Evolutionary conservation across 2,113 vertebrate species (phyloP).

Genomic region (Strigops habroptila): DNA sequence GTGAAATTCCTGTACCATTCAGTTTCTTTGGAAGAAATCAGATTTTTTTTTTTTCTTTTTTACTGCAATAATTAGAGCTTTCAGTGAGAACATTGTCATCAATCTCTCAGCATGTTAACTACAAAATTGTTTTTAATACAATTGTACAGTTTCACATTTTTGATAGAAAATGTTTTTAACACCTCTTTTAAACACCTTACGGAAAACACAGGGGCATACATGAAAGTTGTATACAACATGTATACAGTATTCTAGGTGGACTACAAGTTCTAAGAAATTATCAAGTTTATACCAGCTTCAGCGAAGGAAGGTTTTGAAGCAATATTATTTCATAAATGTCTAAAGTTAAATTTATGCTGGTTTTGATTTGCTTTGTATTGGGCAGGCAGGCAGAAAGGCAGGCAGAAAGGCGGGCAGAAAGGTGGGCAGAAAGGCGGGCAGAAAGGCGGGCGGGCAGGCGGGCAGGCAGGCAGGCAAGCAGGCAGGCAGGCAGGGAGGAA

Average conservation of each 20-base stretch:
- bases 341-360: neutral
- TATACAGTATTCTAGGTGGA: rapidly evolving
- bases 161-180: neutral
- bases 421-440: too few species aligned
- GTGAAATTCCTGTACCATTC: neutral
- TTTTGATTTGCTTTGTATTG: neutral
- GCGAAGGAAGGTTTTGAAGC: neutral
- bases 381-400: too few species aligned
- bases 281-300: neutral
- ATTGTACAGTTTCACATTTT: neutral
- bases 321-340: neutral
- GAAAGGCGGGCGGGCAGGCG: too few species aligned
- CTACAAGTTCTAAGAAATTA: neutral
- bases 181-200: neutral
- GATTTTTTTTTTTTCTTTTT: neutral
- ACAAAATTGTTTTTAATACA: neutral
- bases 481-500: too few species aligned
- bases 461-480: too few species aligned
- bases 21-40: neutral
- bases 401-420: too few species aligned
- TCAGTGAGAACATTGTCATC: neutral
- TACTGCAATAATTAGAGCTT: neutral
- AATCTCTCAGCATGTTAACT: neutral
- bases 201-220: neutral
- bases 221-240: rapidly evolving